Evolutionary conservation across 2,888 invertebrate genomes (phyloP).

Genomic region (Melanargia galathea): DNA sequence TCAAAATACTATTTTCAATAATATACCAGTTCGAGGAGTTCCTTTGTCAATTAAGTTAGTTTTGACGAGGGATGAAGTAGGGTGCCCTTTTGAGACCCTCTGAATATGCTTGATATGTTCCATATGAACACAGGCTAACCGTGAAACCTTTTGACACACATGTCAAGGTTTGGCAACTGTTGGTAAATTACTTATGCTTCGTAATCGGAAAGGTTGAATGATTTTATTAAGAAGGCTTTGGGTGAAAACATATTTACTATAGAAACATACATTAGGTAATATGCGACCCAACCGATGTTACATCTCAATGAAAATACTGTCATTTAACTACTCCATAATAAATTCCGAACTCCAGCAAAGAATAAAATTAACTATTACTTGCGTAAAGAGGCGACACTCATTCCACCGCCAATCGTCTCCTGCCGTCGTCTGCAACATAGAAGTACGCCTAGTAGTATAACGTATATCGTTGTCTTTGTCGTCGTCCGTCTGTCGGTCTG

Average conservation of each 20-base stretch:
- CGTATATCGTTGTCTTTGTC: too few species aligned
- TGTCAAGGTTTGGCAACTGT: not conserved
- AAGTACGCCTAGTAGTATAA: too few species aligned
- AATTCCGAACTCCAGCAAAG: too few species aligned
- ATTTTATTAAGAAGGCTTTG: not conserved
- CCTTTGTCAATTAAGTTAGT: conserved; percentile 4
- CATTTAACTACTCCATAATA: too few species aligned
- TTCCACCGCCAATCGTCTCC: too few species aligned
- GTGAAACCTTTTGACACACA: not conserved
- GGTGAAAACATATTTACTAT: not conserved
- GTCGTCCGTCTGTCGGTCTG: too few species aligned
- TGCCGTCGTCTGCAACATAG: too few species aligned
- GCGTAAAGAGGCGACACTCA: too few species aligned
- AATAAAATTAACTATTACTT: too few species aligned
- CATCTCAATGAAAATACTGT: too few species aligned
- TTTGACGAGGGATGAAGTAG: conserved; percentile 2
- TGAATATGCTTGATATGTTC: not conserved
- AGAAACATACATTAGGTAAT: too few species aligned
- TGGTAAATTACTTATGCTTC: not conserved
- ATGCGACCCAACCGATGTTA: too few species aligned
- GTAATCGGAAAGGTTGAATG: not conserved
- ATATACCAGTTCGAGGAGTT: not conserved
- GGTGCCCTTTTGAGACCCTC: conserved; percentile 1
- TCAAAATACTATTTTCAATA: conserved; percentile 12
- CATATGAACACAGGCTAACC: not conserved